Base-by-base conservation (phyloP, 2,113 vertebrate genomes). In the Orycteropus afer region DNA sequence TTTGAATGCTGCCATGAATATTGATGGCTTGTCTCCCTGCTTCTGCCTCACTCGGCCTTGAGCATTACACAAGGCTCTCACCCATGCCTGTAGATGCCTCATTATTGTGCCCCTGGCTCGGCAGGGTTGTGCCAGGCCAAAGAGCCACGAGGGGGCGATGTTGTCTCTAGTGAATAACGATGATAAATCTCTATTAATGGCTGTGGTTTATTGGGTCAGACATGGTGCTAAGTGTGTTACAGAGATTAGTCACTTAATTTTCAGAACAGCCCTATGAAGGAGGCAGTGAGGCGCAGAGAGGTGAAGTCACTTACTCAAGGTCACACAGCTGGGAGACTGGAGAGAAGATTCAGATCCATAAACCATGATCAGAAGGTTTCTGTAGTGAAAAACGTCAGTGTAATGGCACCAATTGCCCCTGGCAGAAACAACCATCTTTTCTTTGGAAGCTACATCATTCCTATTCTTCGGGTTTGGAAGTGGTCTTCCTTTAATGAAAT, bases 151-250 rank as follows among this genome's bases (percentile, higher is more conserved):
- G 83, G 93, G 8, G 90, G 83, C 78, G 18, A 87, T 63, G 57
- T 3, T 12, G 49, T 37, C 47, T 13, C 20, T 1, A 3, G n/a
- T 29, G 57, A 79, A 17, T 2, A n/a, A 34, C 2, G 17, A 10
- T 0, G 37, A 0, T 3, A 0, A 1, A 2, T 14, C 55, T 0
- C 0, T 1, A 9, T 37, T 10, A 34, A 55, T 13, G 0, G 0
- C 23, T 1, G 69, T 17, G 13, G 42, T 4, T 85, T 20, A 42
- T 14, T 40, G 53, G 63, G 23, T 2, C 57, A 53, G 80, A 91
- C 57, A 51, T 7, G 32, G 6, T 13, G 40, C 42, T 67, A 0
- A 59, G 29, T 22, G 80, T 59, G 85, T 80, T 17, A 0, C 7
- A 3, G 0, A 17, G 40, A 42, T 71, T 10, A 40, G n/a, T 90